Evolutionary conservation across 2,113 vertebrate genomes (phyloP), one percentile per base, ranked within the genome.

Genomic region (Tragelaphus strepsiceros): DNA sequence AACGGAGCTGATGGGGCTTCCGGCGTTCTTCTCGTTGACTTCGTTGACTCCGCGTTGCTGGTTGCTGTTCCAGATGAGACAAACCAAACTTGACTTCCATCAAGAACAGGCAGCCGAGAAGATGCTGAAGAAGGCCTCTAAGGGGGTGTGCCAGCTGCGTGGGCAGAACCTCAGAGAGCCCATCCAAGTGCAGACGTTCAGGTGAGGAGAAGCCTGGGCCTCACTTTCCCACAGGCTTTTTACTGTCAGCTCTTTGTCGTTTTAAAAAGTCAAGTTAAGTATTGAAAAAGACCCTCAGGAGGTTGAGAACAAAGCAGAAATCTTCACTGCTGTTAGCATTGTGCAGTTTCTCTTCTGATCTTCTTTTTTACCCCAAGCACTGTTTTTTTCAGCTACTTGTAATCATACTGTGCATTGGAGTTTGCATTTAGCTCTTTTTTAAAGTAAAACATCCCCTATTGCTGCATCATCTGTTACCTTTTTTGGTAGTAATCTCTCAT

Each of bases 131-230:
- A 99, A 99, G 96, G 99, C 99, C 56, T 99, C 99, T 90, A 99
- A 99, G 97, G 99, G 99, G 98, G 99, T 99, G 90, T 99, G 99
- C 96, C 99, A 99, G 98, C 99, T 99, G 98, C 99, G 99, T 95
- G 99, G 99, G 88, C 99, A 99, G 98, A 99, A 99, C 98, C 99
- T 99, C 98, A 99, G 99, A 96, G 99, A 99, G 96, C 99, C 99
- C 35, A 98, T 99, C 92, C 99, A 99, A 24, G 99, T 99, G 98
- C 99, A 99, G 98, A 99, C 99, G 4, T 99, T 99, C 98, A 99
- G 99, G 99, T 99, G 97, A 98, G 54, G 7, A 35, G 80, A 39
- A 17, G 12, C 13, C 1, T 7, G 0, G 30, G 43, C 62, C 56
- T 16, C 14, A 1, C 39, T n/a, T 7, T 11, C 5, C 10, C 0